Conservation (phyloP, 2,888 invertebrate species). For the Pyrgus malvae region DNA sequence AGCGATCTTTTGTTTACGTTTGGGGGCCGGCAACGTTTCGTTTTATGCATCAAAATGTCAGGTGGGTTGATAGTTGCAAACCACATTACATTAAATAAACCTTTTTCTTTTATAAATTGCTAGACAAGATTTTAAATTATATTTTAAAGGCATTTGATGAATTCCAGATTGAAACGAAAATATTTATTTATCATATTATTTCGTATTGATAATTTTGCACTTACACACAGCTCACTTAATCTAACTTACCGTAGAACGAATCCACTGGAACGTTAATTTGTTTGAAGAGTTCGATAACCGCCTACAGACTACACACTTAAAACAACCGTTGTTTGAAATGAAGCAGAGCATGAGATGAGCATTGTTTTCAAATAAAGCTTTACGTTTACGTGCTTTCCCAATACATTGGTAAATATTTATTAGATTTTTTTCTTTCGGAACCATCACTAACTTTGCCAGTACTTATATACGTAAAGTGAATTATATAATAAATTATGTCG, state of each 20-base stretch:
- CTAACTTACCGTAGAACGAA: not conserved
- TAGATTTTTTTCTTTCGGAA: too few species aligned
- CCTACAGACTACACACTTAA: too few species aligned
- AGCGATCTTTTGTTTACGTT: conserved; percentile 55
- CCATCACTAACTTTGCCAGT: too few species aligned
- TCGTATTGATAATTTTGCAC: not conserved
- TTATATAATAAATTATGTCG: too few species aligned
- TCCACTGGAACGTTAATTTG: not conserved
- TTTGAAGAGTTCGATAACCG: not conserved
- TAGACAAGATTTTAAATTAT: too few species aligned
- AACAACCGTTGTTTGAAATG: not conserved
- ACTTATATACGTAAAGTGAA: too few species aligned
- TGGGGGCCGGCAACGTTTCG: conserved; percentile 43
- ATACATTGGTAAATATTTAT: too few species aligned
- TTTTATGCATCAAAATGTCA: conserved; percentile 36
- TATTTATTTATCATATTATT: not conserved
- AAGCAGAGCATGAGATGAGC: not conserved
- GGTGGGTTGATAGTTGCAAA: not conserved
- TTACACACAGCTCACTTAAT: not conserved
- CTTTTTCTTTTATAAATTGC: too few species aligned
- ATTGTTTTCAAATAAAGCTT: too few species aligned
- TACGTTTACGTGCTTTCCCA: too few species aligned
- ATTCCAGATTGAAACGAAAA: too few species aligned
- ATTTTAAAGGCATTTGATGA: too few species aligned
- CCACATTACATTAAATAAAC: not conserved